Percentiles rank a stretch among this genome's conserved stretches.
Evolutionary conservation across 2,797 vertebrate genomes (phyloP).

Genomic region (Artibeus jamaicensis): DNA sequence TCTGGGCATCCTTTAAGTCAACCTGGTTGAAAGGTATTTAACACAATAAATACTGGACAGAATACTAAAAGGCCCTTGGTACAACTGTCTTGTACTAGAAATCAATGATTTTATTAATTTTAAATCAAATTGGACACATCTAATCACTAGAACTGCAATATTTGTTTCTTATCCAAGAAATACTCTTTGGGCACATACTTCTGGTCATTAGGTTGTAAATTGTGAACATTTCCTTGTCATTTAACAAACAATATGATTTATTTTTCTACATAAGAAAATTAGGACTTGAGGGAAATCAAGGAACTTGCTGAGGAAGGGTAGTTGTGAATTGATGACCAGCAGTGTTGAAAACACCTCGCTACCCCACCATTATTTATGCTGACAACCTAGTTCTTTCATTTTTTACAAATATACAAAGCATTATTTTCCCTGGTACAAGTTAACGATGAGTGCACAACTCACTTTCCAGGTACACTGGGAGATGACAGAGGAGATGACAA

Average conservation of each 20-base stretch:
- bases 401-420: not conserved
- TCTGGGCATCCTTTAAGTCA: not conserved
- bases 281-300: not conserved
- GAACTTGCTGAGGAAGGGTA: not conserved
- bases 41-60: not conserved
- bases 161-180: slow-evolving; percentile 6
- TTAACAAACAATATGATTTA: not conserved
- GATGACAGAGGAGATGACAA: not conserved
- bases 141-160: not conserved
- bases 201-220: not conserved
- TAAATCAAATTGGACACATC: not conserved
- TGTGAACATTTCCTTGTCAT: not conserved
- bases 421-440: not conserved
- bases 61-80: not conserved
- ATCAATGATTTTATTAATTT: slow-evolving; percentile 34
- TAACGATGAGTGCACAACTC: not conserved
- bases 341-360: not conserved
- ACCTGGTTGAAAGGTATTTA: slow-evolving; percentile 19
- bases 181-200: not conserved
- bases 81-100: not conserved
- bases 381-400: not conserved
- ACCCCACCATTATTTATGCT: not conserved
- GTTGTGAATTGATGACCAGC: not conserved
- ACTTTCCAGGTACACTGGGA: not conserved
- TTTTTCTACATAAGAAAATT: not conserved